Percentiles rank a stretch among this genome's conserved stretches.
Conservation (phyloP, 2,888 invertebrate species). For the Drosophila ustulata region DNA sequence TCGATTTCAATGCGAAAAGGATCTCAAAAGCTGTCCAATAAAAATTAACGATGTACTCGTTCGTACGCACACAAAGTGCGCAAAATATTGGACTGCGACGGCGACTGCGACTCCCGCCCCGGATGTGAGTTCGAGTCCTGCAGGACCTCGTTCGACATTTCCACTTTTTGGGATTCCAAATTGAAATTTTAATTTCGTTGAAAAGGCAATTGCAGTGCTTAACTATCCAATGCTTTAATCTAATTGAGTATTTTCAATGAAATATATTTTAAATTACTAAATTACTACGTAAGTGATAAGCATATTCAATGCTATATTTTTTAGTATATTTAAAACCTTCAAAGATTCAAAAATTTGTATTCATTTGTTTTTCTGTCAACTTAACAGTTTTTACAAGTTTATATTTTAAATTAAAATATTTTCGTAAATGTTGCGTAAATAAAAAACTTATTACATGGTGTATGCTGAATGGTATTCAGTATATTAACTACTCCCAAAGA, state of each 20-base stretch:
- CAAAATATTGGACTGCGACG: conserved; percentile 52
- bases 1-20: conserved; percentile 78
- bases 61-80: conserved; percentile 67
- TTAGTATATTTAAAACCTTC: too few species aligned
- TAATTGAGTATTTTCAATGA: conserved; percentile 26
- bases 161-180: conserved; percentile 42
- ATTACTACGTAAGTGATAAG: neutral
- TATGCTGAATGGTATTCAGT: too few species aligned
- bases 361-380: too few species aligned
- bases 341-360: too few species aligned
- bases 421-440: too few species aligned
- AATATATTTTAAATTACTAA: too few species aligned
- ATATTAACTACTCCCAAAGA: too few species aligned
- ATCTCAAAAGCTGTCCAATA: conserved; percentile 82
- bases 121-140: conserved; percentile 17
- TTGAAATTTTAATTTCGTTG: conserved; percentile 68
- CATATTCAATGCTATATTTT: too few species aligned
- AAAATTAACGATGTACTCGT: conserved; percentile 81
- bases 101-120: neutral
- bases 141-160: conserved; percentile 27
- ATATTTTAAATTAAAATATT: too few species aligned
- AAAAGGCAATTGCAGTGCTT: conserved; percentile 42
- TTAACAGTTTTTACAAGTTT: too few species aligned
- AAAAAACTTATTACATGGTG: too few species aligned
- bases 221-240: conserved; percentile 19